These are phyloP conservation scores for Loriculus beryllinus DNA, from an alignment of 2,797 vertebrate genomes.

Conservation along the genomic window DNA sequence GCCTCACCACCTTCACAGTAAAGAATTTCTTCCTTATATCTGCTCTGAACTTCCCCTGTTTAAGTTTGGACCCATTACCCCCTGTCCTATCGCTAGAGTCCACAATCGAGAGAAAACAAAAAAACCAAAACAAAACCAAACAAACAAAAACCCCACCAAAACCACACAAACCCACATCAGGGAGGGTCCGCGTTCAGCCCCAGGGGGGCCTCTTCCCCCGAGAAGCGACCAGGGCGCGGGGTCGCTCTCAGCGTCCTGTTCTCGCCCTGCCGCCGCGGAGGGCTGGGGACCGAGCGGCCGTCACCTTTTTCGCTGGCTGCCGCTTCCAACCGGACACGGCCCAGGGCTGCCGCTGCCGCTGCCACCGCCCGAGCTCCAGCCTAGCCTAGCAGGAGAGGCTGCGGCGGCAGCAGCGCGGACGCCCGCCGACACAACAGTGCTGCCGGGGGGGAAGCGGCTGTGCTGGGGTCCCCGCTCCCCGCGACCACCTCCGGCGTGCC, in stretches of 20 bases:
- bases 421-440: neutral
- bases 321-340: neutral
- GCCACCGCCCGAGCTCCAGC: constrained; percentile 27
- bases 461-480: neutral
- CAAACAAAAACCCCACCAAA: no score
- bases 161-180: neutral
- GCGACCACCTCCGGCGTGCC: neutral
- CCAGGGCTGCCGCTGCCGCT: neutral
- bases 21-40: neutral
- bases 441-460: neutral
- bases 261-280: neutral
- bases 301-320: neutral
- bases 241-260: constrained; percentile 36
- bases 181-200: neutral
- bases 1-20: neutral
- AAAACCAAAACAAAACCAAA: no score
- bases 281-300: neutral
- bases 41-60: neutral
- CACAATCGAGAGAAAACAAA: no score
- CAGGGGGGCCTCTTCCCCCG: neutral
- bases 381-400: neutral
- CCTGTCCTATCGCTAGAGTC: neutral
- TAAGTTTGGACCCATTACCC: neutral
- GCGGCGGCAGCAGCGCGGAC: neutral
- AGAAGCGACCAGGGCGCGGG: neutral